Conservation (phyloP, 2,797 vertebrate species). For the Schizopygopsis pylzovi region DNA sequence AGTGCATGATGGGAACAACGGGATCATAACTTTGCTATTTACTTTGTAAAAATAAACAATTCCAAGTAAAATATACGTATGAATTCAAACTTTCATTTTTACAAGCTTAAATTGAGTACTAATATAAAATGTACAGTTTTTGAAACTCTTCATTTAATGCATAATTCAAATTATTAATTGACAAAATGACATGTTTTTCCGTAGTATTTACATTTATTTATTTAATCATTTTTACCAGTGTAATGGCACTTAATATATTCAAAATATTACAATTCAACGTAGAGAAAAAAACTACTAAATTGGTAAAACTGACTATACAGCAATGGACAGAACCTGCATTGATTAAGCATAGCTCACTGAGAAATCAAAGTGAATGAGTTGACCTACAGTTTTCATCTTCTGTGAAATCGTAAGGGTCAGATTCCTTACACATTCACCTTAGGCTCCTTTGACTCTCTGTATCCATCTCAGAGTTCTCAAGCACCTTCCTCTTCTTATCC, state of each 20-base stretch:
- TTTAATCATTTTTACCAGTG: no score
- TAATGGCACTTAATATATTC: background rate
- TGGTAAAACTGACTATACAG: background rate
- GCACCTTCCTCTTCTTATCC: constrained; percentile 62
- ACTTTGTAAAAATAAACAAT: no score
- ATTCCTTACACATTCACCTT: constrained; percentile 57
- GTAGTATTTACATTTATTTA: no score
- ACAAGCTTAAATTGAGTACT: no score
- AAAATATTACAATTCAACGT: background rate
- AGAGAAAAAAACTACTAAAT: background rate
- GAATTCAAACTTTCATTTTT: no score
- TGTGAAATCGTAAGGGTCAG: constrained; percentile 66
- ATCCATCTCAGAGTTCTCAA: constrained; percentile 54
- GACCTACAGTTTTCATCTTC: constrained; percentile 60
- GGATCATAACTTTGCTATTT: no score
- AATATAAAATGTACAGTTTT: no score
- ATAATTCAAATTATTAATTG: no score
- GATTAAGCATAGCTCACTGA: background rate
- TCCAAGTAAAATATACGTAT: no score
- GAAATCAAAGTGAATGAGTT: background rate
- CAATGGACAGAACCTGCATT: background rate
- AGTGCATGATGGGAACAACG: no score
- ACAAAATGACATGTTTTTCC: no score
- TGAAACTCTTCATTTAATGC: no score
- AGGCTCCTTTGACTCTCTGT: constrained; percentile 62